phyloP scores from a whole-genome alignment of 2,888 invertebrate genomes.

The Operophtera brumata region DNA sequence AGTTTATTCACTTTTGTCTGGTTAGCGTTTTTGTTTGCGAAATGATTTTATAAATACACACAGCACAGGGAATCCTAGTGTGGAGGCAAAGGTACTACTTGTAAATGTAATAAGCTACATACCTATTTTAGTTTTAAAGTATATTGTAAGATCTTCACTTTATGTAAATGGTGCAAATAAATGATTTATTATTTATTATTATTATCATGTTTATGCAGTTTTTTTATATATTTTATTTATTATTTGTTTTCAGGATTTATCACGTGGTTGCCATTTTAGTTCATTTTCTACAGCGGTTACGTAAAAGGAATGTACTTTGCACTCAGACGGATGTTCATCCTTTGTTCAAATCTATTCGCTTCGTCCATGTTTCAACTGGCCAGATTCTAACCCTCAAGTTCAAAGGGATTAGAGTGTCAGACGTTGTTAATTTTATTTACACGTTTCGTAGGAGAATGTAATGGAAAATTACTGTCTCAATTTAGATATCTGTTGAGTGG shows the following conservation, averaged over 20 bases:
- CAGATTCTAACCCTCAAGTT: conserved; percentile 12
- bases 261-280: neutral
- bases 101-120: too few relatives aligned
- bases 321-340: conserved; percentile 10
- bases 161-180: too few relatives aligned
- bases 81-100: too few relatives aligned
- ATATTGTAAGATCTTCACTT: too few relatives aligned
- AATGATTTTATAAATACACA: too few relatives aligned
- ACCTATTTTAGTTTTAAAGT: too few relatives aligned
- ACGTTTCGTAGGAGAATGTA: conserved; percentile 10
- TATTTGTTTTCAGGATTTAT: too few relatives aligned
- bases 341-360: conserved; percentile 15
- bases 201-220: too few relatives aligned
- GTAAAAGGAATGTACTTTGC: neutral
- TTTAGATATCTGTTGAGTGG: conserved; percentile 35
- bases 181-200: too few relatives aligned
- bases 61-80: too few relatives aligned
- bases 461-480: conserved; percentile 35
- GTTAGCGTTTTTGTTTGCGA: neutral
- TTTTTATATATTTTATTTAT: too few relatives aligned
- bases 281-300: neutral
- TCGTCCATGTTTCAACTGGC: neutral
- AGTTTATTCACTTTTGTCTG: neutral
- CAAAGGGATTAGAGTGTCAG: conserved; percentile 17
- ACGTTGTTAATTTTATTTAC: conserved; percentile 16